A percentile compares a stretch with the other conserved stretches of the same genome.
Conservation (phyloP, 2,888 invertebrate species). For the Crocallis elinguaria region DNA sequence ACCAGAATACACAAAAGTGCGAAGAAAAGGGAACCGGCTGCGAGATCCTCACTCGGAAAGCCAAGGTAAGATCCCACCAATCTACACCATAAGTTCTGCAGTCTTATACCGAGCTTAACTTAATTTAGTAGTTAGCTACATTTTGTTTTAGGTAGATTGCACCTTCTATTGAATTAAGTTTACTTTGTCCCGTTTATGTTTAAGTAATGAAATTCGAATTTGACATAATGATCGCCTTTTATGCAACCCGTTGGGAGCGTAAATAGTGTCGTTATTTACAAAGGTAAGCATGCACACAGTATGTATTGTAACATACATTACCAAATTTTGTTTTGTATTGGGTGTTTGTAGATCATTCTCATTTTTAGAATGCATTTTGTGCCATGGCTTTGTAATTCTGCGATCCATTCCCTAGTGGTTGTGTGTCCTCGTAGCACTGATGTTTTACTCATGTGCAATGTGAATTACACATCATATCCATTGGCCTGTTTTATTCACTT, state of each 20-base stretch:
- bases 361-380: constrained; percentile 31
- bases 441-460: constrained; percentile 31
- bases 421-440: constrained; percentile 26
- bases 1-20: constrained; percentile 92
- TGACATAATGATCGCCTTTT: constrained; percentile 83
- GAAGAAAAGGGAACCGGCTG: constrained; percentile 91
- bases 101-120: constrained; percentile 58
- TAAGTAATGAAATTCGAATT: constrained; percentile 77
- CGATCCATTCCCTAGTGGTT: constrained; percentile 24
- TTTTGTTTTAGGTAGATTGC: constrained; percentile 80
- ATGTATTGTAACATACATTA: constrained; percentile 55
- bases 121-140: constrained; percentile 77
- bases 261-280: constrained; percentile 82
- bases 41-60: constrained; percentile 93
- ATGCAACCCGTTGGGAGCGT: constrained; percentile 83
- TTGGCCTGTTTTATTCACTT: constrained; percentile 36
- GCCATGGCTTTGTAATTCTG: constrained; percentile 29
- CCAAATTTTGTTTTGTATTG: constrained; percentile 33
- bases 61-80: constrained; percentile 86
- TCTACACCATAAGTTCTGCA: constrained; percentile 28
- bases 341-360: constrained; percentile 35
- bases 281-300: constrained; percentile 83
- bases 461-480: constrained; percentile 35
- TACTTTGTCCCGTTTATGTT: constrained; percentile 74
- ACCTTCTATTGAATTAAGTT: constrained; percentile 70